phyloP scores from a whole-genome alignment of 2,888 invertebrate genomes.

The Chironomus tentans region DNA sequence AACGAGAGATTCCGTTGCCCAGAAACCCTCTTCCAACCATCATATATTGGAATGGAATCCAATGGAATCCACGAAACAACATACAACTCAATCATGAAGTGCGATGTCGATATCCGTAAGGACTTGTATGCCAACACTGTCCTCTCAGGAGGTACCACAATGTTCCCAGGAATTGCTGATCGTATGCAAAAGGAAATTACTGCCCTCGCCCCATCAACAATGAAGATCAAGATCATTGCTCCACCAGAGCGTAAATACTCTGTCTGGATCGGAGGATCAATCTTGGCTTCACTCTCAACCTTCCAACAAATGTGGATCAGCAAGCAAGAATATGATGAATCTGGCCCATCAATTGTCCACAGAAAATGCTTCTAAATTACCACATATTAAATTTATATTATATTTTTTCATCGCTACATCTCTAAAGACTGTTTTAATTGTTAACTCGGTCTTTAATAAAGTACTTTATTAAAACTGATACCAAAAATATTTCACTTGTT shows the following conservation, averaged over 20 bases:
- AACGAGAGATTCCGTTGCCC: constrained; percentile 92
- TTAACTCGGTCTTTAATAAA: too few relatives aligned
- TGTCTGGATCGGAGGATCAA: constrained; percentile 90
- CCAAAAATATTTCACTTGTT: too few relatives aligned
- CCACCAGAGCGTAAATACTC: constrained; percentile 92
- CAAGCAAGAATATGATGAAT: constrained; percentile 94
- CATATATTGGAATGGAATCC: constrained; percentile 75
- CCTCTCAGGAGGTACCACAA: constrained; percentile 77
- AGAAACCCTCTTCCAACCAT: constrained; percentile 91
- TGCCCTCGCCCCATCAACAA: constrained; percentile 79
- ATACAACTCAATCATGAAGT: constrained; percentile 92
- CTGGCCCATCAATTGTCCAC: constrained; percentile 89
- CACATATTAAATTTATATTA: too few relatives aligned
- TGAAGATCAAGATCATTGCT: constrained; percentile 91
- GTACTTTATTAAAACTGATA: too few relatives aligned
- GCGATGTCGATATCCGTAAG: constrained; percentile 85
- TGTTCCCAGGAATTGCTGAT: constrained; percentile 89
- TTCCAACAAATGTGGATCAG: constrained; percentile 96
- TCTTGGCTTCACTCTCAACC: constrained; percentile 81
- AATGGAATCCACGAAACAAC: constrained; percentile 72
- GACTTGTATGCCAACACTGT: constrained; percentile 85
- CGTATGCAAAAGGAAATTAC: constrained; percentile 90
- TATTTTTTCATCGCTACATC: too few relatives aligned
- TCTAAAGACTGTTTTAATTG: too few relatives aligned
- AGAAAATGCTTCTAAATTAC: too few relatives aligned